Conservation (phyloP, 2,113 vertebrate genomes). For the zebrafish (Danio rerio) region GRCz12tu NC_133181.1:26856001-26856500, state of each 20-base stretch:
- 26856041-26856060: background rate
- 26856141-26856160: conserved; percentile 30
- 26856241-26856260: conserved; percentile 60
- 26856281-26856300: conserved; percentile 58
- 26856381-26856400: background rate
- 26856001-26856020: background rate
- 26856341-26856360: conserved; percentile 4
- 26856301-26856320: conserved; percentile 51
- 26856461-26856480: conserved; percentile 62
- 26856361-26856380: background rate
- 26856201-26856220: conserved; percentile 62
- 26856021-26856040: background rate
- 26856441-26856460: conserved; percentile 6
- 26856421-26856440: background rate
- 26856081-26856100: conserved; percentile 27
- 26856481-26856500: conserved; percentile 58
- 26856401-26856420: background rate
- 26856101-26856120: conserved; percentile 12
- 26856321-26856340: conserved; percentile 40
- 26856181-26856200: conserved; percentile 39
- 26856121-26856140: conserved; percentile 33
- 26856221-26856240: conserved; percentile 65
- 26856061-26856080: conserved; percentile 25
- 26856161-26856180: conserved; percentile 20
- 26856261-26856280: conserved; percentile 59